Evolutionary conservation across 2,888 invertebrate species (phyloP).

Genomic region (Neoascia interrupta): DNA sequence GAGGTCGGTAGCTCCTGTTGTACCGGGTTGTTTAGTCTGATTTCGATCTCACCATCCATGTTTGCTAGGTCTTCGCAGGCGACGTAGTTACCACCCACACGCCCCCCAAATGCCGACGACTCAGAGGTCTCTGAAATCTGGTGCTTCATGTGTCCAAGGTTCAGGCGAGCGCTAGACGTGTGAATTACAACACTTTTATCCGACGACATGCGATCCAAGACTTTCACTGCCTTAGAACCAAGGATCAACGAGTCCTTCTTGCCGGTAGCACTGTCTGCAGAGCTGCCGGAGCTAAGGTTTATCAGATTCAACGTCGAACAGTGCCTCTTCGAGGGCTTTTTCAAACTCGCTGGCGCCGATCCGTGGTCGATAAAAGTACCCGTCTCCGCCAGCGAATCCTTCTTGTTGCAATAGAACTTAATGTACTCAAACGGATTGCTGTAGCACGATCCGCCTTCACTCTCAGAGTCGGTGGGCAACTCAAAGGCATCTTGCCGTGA

Average conservation of each 20-base stretch:
- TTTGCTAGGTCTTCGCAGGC: conserved; percentile 86
- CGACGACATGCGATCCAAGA: conserved; percentile 75
- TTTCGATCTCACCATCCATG: conserved; percentile 83
- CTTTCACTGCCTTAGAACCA: conserved; percentile 77
- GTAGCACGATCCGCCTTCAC: conserved; percentile 80
- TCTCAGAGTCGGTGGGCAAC: conserved; percentile 79
- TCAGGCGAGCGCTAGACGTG: conserved; percentile 80
- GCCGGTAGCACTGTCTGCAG: conserved; percentile 54
- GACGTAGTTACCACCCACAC: conserved; percentile 81
- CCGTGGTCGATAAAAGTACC: conserved; percentile 82
- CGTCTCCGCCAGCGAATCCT: conserved; percentile 76
- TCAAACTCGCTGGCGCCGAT: conserved; percentile 55
- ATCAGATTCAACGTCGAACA: conserved; percentile 77
- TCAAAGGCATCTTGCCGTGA: conserved; percentile 83
- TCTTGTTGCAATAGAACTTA: conserved; percentile 83
- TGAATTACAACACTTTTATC: conserved; percentile 78
- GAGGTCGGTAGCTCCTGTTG: conserved; percentile 67
- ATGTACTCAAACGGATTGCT: conserved; percentile 85
- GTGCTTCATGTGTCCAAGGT: conserved; percentile 76
- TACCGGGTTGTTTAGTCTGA: conserved; percentile 75
- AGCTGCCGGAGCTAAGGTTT: conserved; percentile 73
- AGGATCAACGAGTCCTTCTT: conserved; percentile 78
- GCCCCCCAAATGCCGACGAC: conserved; percentile 81
- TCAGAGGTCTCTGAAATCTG: conserved; percentile 84
- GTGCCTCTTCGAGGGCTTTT: conserved; percentile 71